Conservation (phyloP, 2,888 invertebrate genomes). For the Lochmaea crataegi region DNA sequence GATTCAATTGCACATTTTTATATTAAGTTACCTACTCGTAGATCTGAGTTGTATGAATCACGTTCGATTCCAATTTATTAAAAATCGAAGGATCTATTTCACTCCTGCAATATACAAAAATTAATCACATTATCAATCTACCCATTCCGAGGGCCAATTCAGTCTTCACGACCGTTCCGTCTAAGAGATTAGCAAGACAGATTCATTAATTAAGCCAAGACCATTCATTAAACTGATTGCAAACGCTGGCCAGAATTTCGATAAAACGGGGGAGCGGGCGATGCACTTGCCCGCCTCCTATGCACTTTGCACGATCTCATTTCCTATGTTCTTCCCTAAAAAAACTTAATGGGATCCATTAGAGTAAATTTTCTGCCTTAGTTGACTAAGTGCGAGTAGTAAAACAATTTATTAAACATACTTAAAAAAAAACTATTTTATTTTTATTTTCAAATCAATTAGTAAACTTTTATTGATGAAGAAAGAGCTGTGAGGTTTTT, state of each 20-base stretch:
- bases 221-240: constrained; percentile 67
- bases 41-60: constrained; percentile 4
- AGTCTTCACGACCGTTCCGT: constrained; percentile 63
- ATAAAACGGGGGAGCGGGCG: constrained; percentile 39
- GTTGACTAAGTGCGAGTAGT: not conserved
- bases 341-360: constrained; percentile 45
- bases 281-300: constrained; percentile 42
- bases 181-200: constrained; percentile 68
- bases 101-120: constrained; percentile 60
- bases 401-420: too few relatives aligned
- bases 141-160: constrained; percentile 62
- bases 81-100: constrained; percentile 28
- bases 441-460: too few relatives aligned
- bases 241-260: constrained; percentile 44
- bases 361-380: constrained; percentile 32
- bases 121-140: constrained; percentile 67
- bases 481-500: too few relatives aligned
- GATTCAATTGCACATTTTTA: not conserved
- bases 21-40: not conserved
- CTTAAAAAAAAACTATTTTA: too few relatives aligned
- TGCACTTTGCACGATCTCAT: constrained; percentile 47
- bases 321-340: constrained; percentile 42
- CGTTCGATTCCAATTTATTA: constrained; percentile 31
- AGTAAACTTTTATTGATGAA: too few relatives aligned
- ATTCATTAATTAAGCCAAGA: constrained; percentile 67